Evolutionary conservation across 2,888 invertebrate genomes (phyloP).

Genomic region (Athalia cordata): DNA sequence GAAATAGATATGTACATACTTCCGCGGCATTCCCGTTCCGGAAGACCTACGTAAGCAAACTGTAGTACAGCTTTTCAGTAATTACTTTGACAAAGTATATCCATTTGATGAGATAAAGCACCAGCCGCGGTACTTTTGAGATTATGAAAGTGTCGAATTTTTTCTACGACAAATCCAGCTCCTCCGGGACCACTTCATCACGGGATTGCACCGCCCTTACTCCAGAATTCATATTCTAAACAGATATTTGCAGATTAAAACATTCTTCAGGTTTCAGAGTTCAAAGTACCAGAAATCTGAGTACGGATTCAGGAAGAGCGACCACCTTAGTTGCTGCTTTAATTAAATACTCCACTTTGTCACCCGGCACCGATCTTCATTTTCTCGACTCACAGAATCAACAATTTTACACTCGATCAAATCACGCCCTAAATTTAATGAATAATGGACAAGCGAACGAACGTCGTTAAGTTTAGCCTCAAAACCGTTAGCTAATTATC

Average conservation of each 20-base stretch:
- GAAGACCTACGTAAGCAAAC: neutral
- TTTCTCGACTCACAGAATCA: neutral
- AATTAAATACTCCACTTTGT: constrained; percentile 33
- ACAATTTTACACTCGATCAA: constrained; percentile 1
- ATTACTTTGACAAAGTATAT: constrained; percentile 29
- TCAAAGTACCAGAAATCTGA: constrained; percentile 17
- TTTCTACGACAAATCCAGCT: neutral
- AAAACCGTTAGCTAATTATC: neutral
- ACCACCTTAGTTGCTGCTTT: constrained; percentile 6
- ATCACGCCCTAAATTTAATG: neutral
- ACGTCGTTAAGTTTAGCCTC: neutral
- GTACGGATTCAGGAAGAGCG: neutral
- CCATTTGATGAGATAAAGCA: neutral
- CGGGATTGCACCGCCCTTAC: neutral
- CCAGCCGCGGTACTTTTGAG: neutral
- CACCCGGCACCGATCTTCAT: neutral
- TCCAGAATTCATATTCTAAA: neutral
- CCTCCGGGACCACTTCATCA: neutral
- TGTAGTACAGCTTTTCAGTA: constrained; percentile 3
- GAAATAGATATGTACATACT: neutral
- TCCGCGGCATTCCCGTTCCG: neutral
- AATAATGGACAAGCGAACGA: neutral
- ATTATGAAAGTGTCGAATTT: constrained; percentile 16
- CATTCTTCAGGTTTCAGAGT: constrained; percentile 8
- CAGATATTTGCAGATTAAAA: neutral